phyloP scores from a whole-genome alignment of 2,888 invertebrate genomes.

The Trachelus tabidus region DNA sequence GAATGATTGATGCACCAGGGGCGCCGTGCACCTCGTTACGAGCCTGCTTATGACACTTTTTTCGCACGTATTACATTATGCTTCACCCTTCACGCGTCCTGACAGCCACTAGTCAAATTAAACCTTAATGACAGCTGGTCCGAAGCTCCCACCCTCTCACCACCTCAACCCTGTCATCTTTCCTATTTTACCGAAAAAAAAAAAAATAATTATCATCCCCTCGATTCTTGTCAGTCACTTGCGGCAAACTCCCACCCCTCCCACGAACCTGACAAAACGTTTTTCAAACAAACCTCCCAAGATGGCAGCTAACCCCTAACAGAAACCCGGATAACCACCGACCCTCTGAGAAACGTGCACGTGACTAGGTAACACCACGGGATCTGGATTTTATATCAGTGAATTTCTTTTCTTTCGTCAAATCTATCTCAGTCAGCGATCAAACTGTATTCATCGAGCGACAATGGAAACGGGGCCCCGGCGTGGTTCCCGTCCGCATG shows the following conservation, averaged over 20 bases:
- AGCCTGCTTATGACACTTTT: conserved; percentile 25
- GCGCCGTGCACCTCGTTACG: conserved; percentile 36
- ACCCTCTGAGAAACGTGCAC: conserved; percentile 2
- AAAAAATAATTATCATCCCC: conserved; percentile 24
- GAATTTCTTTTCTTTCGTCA: conserved; percentile 6
- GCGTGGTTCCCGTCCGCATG: conserved; percentile 9
- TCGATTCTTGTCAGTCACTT: conserved; percentile 20
- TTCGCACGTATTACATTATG: conserved; percentile 19
- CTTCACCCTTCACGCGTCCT: conserved; percentile 24
- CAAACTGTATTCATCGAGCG: conserved; percentile 29
- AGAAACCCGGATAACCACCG: not conserved
- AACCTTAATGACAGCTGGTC: conserved; percentile 46
- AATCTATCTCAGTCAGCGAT: conserved; percentile 31
- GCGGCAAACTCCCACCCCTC: conserved; percentile 11
- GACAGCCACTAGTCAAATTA: conserved; percentile 32
- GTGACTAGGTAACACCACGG: not conserved
- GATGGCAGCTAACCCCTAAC: not conserved
- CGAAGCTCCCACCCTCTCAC: conserved; percentile 25
- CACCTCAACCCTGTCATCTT: conserved; percentile 11
- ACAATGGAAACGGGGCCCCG: conserved; percentile 34
- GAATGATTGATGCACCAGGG: conserved; percentile 36
- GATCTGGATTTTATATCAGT: not conserved
- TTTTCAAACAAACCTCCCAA: not conserved
- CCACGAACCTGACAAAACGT: not conserved
- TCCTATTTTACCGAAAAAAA: conserved; percentile 16